Percentiles rank a stretch among this genome's conserved stretches.
phyloP scores from a whole-genome alignment of 2,797 vertebrate species.

The Epinephelus malabaricus region DNA sequence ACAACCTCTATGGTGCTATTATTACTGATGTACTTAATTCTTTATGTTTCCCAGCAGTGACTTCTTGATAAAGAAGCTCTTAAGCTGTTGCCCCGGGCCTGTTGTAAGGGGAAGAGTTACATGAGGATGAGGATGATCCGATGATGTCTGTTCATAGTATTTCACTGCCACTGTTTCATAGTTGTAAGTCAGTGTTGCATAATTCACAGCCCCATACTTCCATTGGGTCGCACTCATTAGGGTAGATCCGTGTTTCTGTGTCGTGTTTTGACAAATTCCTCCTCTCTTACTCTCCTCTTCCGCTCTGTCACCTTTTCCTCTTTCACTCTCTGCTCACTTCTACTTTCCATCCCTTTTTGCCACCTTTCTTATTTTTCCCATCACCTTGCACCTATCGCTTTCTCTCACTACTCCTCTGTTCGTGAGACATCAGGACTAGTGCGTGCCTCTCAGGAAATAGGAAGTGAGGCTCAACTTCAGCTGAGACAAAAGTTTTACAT shows the following conservation, averaged over 20 bases:
- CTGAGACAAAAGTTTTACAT: neutral
- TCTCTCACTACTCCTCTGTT: too few relatives aligned
- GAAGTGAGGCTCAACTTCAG: neutral
- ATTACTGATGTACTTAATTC: neutral
- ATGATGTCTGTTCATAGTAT: conserved; percentile 14
- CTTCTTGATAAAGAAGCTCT: neutral
- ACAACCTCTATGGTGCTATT: neutral
- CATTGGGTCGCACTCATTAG: conserved; percentile 40
- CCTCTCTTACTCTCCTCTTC: neutral
- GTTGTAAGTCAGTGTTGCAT: conserved; percentile 46
- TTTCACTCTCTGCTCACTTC: neutral
- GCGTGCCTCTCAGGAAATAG: too few relatives aligned
- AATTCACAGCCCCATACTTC: conserved; percentile 40
- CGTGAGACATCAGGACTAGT: neutral
- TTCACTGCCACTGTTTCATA: conserved; percentile 11
- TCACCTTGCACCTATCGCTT: neutral
- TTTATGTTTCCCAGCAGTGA: neutral
- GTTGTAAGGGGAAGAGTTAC: conserved; percentile 3
- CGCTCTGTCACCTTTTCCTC: neutral
- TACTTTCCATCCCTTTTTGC: neutral
- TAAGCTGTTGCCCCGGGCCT: neutral
- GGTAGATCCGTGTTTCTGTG: conserved; percentile 31
- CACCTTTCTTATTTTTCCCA: neutral
- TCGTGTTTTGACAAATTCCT: conserved; percentile 38
- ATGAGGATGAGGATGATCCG: neutral